These are phyloP conservation scores for Holothuria glaberrima DNA, from an alignment of 35 echinoderm and acorn worm species.

Conservation along the genomic window DNA sequence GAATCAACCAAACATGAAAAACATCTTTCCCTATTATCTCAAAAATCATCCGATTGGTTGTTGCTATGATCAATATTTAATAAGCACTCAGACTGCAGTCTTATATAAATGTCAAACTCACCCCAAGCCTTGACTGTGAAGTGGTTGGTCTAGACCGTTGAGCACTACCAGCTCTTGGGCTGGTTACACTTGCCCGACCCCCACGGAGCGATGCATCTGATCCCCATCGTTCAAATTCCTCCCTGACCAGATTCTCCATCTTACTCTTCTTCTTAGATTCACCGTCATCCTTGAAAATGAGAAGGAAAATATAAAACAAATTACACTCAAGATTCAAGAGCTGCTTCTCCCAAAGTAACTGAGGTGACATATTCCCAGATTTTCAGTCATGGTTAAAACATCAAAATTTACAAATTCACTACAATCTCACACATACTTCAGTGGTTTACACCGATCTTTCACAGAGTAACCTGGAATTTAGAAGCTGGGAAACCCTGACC, in stretches of 20 bases:
- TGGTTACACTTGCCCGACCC: slow-evolving; percentile 67
- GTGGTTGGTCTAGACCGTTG: slow-evolving; percentile 77
- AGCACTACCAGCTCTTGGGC: slow-evolving; percentile 64
- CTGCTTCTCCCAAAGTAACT: not conserved
- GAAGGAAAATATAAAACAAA: not conserved
- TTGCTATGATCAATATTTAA: too few relatives aligned
- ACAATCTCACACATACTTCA: too few relatives aligned
- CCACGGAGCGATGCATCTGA: slow-evolving; percentile 84
- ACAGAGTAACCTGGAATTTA: not conserved
- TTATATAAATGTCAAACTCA: not conserved
- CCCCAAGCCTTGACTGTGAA: slow-evolving; percentile 59
- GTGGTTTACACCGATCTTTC: not conserved
- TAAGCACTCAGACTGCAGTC: too few relatives aligned
- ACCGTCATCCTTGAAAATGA: slow-evolving; percentile 46
- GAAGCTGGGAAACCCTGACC: too few relatives aligned
- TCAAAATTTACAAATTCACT: too few relatives aligned
- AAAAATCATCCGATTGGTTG: too few relatives aligned
- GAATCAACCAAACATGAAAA: too few relatives aligned
- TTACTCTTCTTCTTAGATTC: slow-evolving; percentile 76
- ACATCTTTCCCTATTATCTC: too few relatives aligned
- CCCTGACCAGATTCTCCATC: slow-evolving; percentile 93
- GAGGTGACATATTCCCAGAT: not conserved
- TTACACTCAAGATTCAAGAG: not conserved
- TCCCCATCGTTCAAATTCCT: slow-evolving; percentile 99
- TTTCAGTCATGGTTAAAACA: too few relatives aligned